Evolutionary conservation across 2,888 invertebrate species (phyloP).

Genomic region (Clusia tigrina): DNA sequence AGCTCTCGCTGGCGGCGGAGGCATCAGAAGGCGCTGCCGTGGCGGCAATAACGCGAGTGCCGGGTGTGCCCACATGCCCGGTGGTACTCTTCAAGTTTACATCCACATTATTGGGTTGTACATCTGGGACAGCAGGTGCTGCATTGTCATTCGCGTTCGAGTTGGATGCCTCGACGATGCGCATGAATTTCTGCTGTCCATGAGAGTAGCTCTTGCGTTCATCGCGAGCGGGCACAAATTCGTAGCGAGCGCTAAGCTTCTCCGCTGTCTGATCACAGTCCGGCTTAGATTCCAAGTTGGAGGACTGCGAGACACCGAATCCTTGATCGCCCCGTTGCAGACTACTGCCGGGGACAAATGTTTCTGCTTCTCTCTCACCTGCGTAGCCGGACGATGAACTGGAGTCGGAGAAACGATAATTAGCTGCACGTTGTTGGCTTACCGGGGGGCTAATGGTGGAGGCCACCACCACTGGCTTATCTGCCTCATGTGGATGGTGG

Average conservation of each 20-base stretch:
- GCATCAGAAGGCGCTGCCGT: slow-evolving; percentile 67
- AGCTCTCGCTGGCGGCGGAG: slow-evolving; percentile 67
- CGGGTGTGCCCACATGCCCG: slow-evolving; percentile 61
- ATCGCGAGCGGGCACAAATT: slow-evolving; percentile 1
- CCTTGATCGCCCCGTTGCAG: slow-evolving; percentile 12
- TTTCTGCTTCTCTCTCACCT: slow-evolving; percentile 18
- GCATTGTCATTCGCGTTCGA: slow-evolving; percentile 49
- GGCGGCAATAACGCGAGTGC: slow-evolving; percentile 68
- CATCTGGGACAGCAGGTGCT: slow-evolving; percentile 48
- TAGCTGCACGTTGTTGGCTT: slow-evolving; percentile 3
- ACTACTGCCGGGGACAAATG: neutral
- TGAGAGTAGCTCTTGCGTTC: slow-evolving; percentile 42
- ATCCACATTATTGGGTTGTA: slow-evolving; percentile 50
- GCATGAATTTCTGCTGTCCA: slow-evolving; percentile 66
- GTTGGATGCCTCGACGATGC: slow-evolving; percentile 64
- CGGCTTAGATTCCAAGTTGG: slow-evolving; percentile 34
- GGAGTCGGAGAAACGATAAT: neutral
- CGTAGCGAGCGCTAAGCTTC: slow-evolving; percentile 27
- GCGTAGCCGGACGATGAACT: neutral
- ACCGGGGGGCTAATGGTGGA: slow-evolving; percentile 47
- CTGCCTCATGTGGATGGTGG: slow-evolving; percentile 34
- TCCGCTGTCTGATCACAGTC: slow-evolving; percentile 41
- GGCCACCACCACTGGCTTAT: slow-evolving; percentile 45
- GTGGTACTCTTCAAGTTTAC: slow-evolving; percentile 61
- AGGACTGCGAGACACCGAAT: slow-evolving; percentile 16